These are phyloP conservation scores for Fundulus diaphanus DNA, from an alignment of 2,797 vertebrate genomes.

Conservation along the genomic window DNA sequence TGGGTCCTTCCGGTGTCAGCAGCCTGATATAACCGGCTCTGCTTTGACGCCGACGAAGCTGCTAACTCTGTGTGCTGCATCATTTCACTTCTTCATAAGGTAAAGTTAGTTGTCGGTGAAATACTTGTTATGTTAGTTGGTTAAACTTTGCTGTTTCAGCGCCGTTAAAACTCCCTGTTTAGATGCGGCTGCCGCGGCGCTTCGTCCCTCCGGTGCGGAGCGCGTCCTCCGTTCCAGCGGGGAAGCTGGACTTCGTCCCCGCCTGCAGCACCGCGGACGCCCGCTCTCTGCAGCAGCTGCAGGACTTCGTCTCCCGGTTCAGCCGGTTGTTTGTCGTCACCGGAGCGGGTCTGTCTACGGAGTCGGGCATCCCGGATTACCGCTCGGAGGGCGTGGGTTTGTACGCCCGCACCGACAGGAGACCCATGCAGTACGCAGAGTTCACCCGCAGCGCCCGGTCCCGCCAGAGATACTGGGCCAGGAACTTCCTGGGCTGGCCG, in stretches of 20 bases:
- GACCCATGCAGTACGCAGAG: conserved; percentile 89
- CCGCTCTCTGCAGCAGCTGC: conserved; percentile 82
- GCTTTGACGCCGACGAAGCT: conserved; percentile 8
- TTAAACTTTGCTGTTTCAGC: background rate
- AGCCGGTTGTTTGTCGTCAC: conserved; percentile 88
- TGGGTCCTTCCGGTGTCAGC: conserved; percentile 51
- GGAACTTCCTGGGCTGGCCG: conserved; percentile 96
- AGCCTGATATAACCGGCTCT: background rate
- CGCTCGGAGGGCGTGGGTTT: conserved; percentile 93
- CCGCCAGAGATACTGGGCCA: conserved; percentile 95
- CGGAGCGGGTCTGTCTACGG: conserved; percentile 94
- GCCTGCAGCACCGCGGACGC: conserved; percentile 80
- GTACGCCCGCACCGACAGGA: conserved; percentile 89
- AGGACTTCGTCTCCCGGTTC: conserved; percentile 84
- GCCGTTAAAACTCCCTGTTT: background rate
- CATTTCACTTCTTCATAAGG: background rate
- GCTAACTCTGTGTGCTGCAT: background rate
- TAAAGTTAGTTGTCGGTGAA: background rate
- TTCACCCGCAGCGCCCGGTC: conserved; percentile 86
- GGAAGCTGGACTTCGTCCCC: conserved; percentile 84
- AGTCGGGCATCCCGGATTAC: conserved; percentile 97
- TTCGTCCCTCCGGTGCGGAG: conserved; percentile 33
- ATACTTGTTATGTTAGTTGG: background rate
- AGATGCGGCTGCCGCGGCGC: conserved; percentile 74
- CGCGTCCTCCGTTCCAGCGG: conserved; percentile 47